Evolutionary conservation across 23 tunicate species (phyloP).

Genomic region (Trididemnum nubilum): DNA sequence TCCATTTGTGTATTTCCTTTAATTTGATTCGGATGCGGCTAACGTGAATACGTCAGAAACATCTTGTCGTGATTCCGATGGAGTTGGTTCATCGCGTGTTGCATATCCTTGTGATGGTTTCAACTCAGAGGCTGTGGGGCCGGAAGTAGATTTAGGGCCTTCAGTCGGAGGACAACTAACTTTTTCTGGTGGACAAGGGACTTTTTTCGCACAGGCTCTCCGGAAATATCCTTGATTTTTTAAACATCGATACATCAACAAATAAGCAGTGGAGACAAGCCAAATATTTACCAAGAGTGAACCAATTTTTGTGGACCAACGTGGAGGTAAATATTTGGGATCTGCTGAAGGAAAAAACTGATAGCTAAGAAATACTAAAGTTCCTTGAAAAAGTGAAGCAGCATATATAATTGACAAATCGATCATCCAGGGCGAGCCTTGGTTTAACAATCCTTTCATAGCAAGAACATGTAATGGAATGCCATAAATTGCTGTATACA

Average conservation of each 20-base stretch:
- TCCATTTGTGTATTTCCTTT: too few species aligned
- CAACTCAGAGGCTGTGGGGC: too few species aligned
- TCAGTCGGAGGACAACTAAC: too few species aligned
- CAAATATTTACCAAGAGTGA: constrained; percentile 10
- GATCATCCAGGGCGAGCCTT: constrained; percentile 50
- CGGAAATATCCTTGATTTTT: constrained; percentile 1
- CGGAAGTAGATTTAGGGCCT: too few species aligned
- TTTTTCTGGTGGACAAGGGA: neutral
- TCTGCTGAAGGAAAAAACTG: constrained; percentile 36
- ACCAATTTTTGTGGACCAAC: neutral
- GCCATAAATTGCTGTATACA: constrained; percentile 53
- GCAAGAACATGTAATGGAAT: constrained; percentile 54
- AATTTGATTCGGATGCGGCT: too few species aligned
- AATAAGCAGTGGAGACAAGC: constrained; percentile 20
- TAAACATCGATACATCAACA: constrained; percentile 34
- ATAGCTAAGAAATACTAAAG: constrained; percentile 22
- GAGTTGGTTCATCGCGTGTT: too few species aligned
- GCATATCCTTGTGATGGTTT: too few species aligned
- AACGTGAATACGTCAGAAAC: too few species aligned
- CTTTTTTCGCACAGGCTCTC: neutral
- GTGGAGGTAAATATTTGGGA: constrained; percentile 19
- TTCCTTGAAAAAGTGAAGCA: constrained; percentile 52
- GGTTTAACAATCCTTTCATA: constrained; percentile 16
- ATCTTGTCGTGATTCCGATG: too few species aligned
- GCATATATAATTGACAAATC: constrained; percentile 50